Evolutionary conservation across 37 sponge, comb jelly and placozoan genomes (phyloP), one percentile per base, ranked within the genome.

Genomic region (Spongilla lacustris): DNA sequence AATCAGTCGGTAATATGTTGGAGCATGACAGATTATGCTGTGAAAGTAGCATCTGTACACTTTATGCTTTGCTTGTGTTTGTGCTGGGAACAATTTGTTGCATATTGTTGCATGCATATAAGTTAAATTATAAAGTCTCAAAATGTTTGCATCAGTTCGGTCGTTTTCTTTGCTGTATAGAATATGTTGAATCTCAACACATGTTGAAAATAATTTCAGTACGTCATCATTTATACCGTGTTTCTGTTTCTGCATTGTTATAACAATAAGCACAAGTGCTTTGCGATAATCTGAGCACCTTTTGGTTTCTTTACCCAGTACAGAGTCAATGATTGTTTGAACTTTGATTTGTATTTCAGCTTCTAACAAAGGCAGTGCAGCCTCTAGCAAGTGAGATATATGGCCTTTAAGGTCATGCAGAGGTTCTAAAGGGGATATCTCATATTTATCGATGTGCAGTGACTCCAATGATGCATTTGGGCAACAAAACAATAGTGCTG

Each of bases 381-480:
- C 76, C 0, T n/a, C 76, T 11, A 85, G 17, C 9, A 85, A 22
- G 49, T 69, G 58, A 10, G 35, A 27, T 28, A 78, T 35, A 36
- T 85, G 76, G 68, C 86, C 79, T 37, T 69, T 85, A 1, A 84
- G 27, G 26, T 84, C 76, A 84, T 84, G 85, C 46, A 84, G 68
- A 35, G 85, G 85, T 37, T 85, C 86, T 22, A 28, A 30, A 36
- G 79, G 49, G 26, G n/a, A 76, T 4, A 77, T 71, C 46, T 76
- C 77, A 68, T 85, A 76, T 68, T 50, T 10, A 28, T 71, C 71
- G 11, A 26, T 25, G 6, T 74, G 24, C 41, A 85, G 69, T 10
- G 85, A 33, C 26, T 14, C 2, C 36, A 41, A 6, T 41, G 41
- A 41, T 41, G 41, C 41, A 41, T 85, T 36, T 41, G 85, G 85